These are phyloP conservation scores for Ptilorrhoa leucosticta DNA, from an alignment of 2,113 vertebrate genomes.

Conservation along the genomic window DNA sequence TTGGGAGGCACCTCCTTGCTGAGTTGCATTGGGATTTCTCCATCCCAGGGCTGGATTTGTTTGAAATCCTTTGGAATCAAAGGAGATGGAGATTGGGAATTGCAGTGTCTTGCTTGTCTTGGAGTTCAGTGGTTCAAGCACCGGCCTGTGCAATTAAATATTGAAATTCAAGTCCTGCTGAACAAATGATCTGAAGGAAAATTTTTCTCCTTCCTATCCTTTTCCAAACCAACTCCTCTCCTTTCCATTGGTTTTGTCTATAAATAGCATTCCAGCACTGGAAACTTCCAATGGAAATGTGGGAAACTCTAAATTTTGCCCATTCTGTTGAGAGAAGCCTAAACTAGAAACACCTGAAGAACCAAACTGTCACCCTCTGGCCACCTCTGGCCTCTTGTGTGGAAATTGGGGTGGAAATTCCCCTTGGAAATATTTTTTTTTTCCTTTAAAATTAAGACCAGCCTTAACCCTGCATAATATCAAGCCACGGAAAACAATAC, in stretches of 20 bases:
- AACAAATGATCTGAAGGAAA: neutral
- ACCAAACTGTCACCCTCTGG: neutral
- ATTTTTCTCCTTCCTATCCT: rapidly evolving
- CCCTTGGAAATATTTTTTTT: neutral
- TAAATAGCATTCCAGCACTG: neutral
- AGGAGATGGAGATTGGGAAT: neutral
- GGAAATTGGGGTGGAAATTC: neutral
- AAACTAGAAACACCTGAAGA: neutral
- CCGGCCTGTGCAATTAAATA: neutral
- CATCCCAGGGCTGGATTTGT: neutral
- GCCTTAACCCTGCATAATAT: neutral
- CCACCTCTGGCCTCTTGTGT: neutral
- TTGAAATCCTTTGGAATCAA: neutral
- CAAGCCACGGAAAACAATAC: neutral
- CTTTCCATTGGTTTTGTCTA: neutral
- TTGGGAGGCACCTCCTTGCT: neutral
- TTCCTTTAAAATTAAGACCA: neutral
- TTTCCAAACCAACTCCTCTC: neutral
- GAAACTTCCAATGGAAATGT: neutral
- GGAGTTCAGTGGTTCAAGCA: neutral
- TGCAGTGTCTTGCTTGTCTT: rapidly evolving
- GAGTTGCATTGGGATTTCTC: neutral
- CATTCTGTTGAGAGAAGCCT: neutral
- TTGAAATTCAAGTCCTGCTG: neutral
- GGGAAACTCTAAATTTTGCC: neutral